phyloP scores from a whole-genome alignment of 2,797 vertebrate species.

The Pachyuromys duprasi region DNA sequence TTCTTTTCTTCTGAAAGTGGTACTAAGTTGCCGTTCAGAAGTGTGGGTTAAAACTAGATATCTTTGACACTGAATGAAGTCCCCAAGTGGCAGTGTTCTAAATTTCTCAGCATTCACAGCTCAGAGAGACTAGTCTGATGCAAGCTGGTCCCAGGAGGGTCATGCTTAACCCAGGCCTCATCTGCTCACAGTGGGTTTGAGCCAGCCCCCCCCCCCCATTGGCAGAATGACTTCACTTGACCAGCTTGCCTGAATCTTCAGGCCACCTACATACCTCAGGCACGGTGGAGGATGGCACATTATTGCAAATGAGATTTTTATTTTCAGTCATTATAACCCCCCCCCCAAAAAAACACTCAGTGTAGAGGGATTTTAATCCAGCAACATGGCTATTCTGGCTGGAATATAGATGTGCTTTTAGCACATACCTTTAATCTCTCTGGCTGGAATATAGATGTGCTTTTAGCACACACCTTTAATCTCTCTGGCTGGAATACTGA shows the following conservation, averaged over 20 bases:
- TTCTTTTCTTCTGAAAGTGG: not conserved
- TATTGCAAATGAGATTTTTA: not conserved
- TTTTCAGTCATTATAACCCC: not conserved
- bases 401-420: too few species aligned
- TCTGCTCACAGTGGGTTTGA: not conserved
- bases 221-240: not conserved
- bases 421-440: too few species aligned
- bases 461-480: too few species aligned
- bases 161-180: not conserved
- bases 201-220: accelerated
- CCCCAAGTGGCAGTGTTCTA: not conserved
- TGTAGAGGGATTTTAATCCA: too few species aligned
- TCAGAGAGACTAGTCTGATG: not conserved
- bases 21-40: not conserved
- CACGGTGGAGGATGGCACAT: accelerated
- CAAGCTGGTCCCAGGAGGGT: not conserved
- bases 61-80: not conserved
- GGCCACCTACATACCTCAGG: not conserved
- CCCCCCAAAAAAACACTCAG: not conserved
- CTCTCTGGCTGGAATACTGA: too few species aligned
- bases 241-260: not conserved
- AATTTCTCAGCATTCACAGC: not conserved
- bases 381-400: too few species aligned
- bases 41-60: not conserved
- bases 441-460: too few species aligned